Conservation (phyloP, 1,140 invertebrate species). For the Prorops nasuta region DNA sequence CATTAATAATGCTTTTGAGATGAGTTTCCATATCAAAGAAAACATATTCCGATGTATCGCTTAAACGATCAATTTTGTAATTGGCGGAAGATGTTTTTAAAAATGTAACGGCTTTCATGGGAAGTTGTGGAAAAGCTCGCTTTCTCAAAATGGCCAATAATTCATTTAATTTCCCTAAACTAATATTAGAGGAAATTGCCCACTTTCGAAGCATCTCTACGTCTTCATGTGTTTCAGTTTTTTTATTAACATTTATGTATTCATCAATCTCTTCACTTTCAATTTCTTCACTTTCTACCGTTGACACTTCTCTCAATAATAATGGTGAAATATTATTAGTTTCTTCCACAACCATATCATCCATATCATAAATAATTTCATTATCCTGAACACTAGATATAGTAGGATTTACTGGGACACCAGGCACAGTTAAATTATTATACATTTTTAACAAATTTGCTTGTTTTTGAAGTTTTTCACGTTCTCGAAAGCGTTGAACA, state of each 20-base stretch:
- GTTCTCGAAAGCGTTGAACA: no score
- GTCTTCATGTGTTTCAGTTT: background rate
- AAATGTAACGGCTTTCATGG: conserved; percentile 11
- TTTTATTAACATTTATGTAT: background rate
- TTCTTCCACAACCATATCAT: no score
- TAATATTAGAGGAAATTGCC: conserved; percentile 1
- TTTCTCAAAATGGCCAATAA: conserved; percentile 11
- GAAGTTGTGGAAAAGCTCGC: conserved; percentile 4
- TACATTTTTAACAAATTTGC: no score
- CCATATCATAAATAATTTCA: no score
- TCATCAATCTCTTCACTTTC: background rate
- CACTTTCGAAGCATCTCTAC: background rate
- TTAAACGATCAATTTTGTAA: conserved; percentile 3
- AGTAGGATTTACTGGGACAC: no score
- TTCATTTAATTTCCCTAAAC: background rate
- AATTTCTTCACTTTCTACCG: no score
- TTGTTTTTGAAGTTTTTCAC: no score
- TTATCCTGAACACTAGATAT: no score
- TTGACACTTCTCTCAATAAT: no score
- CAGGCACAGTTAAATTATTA: no score
- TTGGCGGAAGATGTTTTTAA: conserved; percentile 9
- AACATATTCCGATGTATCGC: conserved; percentile 7
- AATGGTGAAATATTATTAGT: no score
- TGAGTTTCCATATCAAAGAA: conserved; percentile 15
- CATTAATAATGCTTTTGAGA: conserved; percentile 9